Percentiles rank a stretch among this genome's conserved stretches.
Evolutionary conservation across 2,113 vertebrate genomes (phyloP).

Genomic region (Neomonachus schauinslandi): DNA sequence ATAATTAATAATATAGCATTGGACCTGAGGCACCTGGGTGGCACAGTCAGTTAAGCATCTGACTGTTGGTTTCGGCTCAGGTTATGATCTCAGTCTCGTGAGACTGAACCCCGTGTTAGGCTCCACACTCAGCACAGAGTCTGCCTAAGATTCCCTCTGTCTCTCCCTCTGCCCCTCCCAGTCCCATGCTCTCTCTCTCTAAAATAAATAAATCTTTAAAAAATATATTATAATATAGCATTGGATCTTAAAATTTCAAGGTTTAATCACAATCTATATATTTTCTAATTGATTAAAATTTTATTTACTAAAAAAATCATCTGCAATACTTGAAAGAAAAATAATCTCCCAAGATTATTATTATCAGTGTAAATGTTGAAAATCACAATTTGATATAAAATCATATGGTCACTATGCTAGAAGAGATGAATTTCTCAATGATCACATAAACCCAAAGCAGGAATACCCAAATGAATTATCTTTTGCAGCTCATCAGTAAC

Average conservation of each 20-base stretch:
- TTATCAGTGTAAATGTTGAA: not conserved
- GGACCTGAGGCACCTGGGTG: not conserved
- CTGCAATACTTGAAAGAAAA: not conserved
- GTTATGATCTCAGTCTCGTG: not conserved
- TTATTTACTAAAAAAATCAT: constrained; percentile 41
- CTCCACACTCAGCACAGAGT: not conserved
- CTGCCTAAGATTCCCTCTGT: not conserved
- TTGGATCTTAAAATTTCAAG: not conserved
- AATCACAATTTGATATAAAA: constrained; percentile 26
- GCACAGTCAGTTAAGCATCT: not conserved
- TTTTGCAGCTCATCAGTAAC: not conserved
- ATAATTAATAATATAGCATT: not conserved
- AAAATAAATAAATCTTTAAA: not conserved
- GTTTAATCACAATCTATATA: not conserved
- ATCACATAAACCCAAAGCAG: not conserved
- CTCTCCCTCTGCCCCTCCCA: not conserved
- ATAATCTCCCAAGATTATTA: not conserved
- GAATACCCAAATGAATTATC: not conserved
- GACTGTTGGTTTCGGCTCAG: not conserved
- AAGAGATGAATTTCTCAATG: constrained; percentile 24
- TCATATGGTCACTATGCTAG: not conserved
- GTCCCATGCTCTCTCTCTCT: not conserved
- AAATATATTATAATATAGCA: not conserved
- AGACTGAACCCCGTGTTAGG: not conserved
- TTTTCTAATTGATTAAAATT: constrained; percentile 30